These are phyloP conservation scores for Scomber japonicus DNA, from an alignment of 2,113 vertebrate genomes.

Conservation along the genomic window DNA sequence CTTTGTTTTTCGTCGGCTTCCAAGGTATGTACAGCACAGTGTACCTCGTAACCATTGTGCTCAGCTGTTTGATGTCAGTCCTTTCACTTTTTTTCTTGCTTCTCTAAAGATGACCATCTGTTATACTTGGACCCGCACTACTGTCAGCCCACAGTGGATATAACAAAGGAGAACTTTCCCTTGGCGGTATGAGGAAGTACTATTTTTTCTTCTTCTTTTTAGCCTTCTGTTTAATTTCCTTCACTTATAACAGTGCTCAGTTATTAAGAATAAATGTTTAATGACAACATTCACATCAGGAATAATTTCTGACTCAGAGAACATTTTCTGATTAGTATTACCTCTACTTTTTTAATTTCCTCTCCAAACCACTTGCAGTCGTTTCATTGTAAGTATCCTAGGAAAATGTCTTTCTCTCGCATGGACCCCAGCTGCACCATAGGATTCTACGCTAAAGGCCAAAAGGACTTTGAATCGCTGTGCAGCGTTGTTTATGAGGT, in stretches of 20 bases:
- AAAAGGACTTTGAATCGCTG: conserved; percentile 86
- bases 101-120: conserved; percentile 87
- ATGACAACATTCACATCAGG: neutral
- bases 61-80: neutral
- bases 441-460: conserved; percentile 89
- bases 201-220: conserved; percentile 20
- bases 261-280: neutral
- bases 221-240: conserved; percentile 7
- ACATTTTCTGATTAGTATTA: neutral
- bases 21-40: conserved; percentile 84
- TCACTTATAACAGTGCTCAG: neutral
- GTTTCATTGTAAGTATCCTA: conserved; percentile 90
- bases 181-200: conserved; percentile 84
- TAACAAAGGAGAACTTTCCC: conserved; percentile 84
- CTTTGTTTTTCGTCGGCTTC: conserved; percentile 91
- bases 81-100: neutral
- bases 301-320: neutral
- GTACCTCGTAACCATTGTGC: neutral
- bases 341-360: neutral
- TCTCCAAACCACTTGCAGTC: conserved; percentile 79
- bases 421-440: conserved; percentile 96
- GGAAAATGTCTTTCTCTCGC: conserved; percentile 89
- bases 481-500: conserved; percentile 85
- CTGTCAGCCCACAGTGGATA: conserved; percentile 90
- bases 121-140: conserved; percentile 94